Evolutionary conservation across 2,797 vertebrate species (phyloP), one percentile per base, ranked within the genome.

Genomic region (Coregonus sp.): DNA sequence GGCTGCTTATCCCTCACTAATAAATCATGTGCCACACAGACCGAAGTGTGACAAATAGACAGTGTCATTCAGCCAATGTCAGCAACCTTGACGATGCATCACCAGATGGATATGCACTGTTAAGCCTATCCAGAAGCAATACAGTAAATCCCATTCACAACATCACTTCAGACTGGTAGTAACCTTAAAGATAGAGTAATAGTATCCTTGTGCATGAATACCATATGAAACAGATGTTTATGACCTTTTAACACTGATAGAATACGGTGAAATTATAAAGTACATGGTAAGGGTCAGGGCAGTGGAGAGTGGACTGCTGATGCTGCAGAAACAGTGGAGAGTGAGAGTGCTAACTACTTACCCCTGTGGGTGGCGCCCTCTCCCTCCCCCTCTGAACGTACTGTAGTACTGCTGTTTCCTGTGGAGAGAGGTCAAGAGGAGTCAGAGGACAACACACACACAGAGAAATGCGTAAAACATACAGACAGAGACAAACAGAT

Each of bases 351-450:
- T 31, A 66, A 31, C 63, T 18, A 84, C 87, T 85, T 74, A 94
- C 94, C 92, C 78, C 90, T 90, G 81, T 88, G 88, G 66, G 90
- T 65, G 70, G 82, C 77, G 0, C 77, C 78, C 0, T 94, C 92
- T 0, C 84, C 82, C 11, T 94, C 92, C 51, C 81, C 86, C 75
- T 94, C 92, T 29, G 82, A 85, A 1, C 89, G 92, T 77, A 89
- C 93, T 4, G 90, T 83, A 0, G 89, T 81, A 67, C 92, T 94
- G 0, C 89, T 91, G 81, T 92, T 91, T 81, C 92, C 93, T 94
- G 84, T 15, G 72, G 33, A 67, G 40, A 4, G 51, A 61, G 31
- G 33, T 40, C 4, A 12, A 47, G 20, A 29, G 16, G 54, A 18
- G 51, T 33, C 6, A 72, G 40, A 47, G 40, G 11, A 47, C 40